phyloP scores from a whole-genome alignment of 1,140 invertebrate genomes.

The Bombus sylvicola region DNA sequence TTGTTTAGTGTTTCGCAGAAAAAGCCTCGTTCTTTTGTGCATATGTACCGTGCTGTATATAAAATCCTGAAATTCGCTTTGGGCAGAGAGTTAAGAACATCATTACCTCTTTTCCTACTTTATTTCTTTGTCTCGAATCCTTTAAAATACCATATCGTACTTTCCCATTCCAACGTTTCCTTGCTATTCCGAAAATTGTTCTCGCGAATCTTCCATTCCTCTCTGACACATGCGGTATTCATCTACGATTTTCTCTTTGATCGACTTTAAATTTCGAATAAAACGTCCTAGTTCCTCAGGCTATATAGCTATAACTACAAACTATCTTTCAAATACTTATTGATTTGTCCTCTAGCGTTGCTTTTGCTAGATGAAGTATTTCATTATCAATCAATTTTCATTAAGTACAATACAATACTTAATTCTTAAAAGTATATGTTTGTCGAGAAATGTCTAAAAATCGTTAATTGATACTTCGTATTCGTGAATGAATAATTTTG shows the following conservation, averaged over 20 bases:
- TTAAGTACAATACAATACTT: background rate
- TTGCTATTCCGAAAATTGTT: background rate
- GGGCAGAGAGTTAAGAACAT: background rate
- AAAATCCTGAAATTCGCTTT: background rate
- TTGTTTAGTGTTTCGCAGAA: background rate
- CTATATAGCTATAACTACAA: slow-evolving; percentile 13
- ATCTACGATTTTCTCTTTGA: background rate
- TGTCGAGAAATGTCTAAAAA: too few species aligned
- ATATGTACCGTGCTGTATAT: background rate
- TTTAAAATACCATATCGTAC: background rate
- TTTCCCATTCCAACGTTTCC: background rate
- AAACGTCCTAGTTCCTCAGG: slow-evolving; percentile 26
- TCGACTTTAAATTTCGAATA: slow-evolving; percentile 22
- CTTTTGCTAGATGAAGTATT: background rate
- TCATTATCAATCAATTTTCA: too few species aligned
- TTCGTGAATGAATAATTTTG: background rate
- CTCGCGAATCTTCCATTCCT: background rate
- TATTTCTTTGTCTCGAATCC: background rate
- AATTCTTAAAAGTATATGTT: background rate
- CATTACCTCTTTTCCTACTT: background rate
- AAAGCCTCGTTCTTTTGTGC: background rate
- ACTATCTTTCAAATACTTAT: slow-evolving; percentile 38
- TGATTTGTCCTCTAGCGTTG: slow-evolving; percentile 18
- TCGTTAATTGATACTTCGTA: background rate
- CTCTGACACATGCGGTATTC: background rate